Evolutionary conservation across 1,140 invertebrate species (phyloP).

Genomic region (Zaprionus tsacasi): DNA sequence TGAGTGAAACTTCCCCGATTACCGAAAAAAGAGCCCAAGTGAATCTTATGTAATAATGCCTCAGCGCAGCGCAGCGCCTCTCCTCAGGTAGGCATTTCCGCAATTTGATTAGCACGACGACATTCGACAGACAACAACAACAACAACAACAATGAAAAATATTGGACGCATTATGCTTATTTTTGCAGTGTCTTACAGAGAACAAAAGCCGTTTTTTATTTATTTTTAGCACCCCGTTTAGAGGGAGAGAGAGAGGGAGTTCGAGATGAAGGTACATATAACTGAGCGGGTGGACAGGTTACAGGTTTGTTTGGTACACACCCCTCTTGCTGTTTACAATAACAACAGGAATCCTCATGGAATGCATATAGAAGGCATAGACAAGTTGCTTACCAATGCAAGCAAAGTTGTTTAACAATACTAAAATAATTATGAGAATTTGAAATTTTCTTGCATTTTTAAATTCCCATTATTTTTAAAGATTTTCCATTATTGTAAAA

Average conservation of each 20-base stretch:
- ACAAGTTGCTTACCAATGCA: no score
- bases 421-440: no score
- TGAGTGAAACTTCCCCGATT: conserved; percentile 74
- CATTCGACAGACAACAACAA: conserved; percentile 12
- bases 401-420: no score
- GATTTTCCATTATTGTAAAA: background rate
- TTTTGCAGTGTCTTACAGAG: conserved; percentile 44
- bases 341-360: conserved; percentile 10
- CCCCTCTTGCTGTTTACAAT: conserved; percentile 32
- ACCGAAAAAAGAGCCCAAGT: conserved; percentile 48
- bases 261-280: background rate
- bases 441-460: no score
- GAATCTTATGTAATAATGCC: conserved; percentile 69
- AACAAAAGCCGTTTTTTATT: conserved; percentile 72
- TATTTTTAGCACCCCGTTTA: conserved; percentile 61
- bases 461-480: no score
- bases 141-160: conserved; percentile 27
- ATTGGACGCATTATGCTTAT: conserved; percentile 53
- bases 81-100: conserved; percentile 59
- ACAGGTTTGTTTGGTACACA: conserved; percentile 48
- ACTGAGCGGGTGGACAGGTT: conserved; percentile 24
- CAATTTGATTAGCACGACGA: conserved; percentile 32
- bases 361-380: background rate
- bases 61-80: conserved; percentile 1
- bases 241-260: conserved; percentile 2